Percentiles rank a stretch among this genome's conserved stretches.
These are phyloP conservation scores for Psephotus haematonotus DNA, from an alignment of 2,113 vertebrate species.

Conservation along the genomic window DNA sequence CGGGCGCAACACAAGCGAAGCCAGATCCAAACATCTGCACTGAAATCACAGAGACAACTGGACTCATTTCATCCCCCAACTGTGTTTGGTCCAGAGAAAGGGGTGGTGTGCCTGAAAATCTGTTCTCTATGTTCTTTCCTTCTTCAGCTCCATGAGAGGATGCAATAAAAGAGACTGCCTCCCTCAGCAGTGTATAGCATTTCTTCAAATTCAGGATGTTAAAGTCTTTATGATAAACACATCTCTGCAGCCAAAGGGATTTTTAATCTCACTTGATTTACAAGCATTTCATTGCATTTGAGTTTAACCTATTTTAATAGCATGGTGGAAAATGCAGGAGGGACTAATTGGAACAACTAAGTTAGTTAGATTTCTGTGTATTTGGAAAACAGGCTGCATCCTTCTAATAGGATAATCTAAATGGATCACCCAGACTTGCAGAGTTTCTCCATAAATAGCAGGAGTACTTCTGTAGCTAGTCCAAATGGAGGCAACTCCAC, in stretches of 20 bases:
- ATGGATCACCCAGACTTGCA: neutral
- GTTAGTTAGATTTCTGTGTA: slow-evolving; percentile 24
- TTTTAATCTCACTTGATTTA: slow-evolving; percentile 67
- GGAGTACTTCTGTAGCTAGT: neutral
- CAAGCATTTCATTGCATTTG: slow-evolving; percentile 58
- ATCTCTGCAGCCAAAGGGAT: slow-evolving; percentile 37
- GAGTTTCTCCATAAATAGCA: neutral
- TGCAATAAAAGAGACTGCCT: neutral
- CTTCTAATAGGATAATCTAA: slow-evolving; percentile 31
- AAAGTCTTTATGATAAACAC: slow-evolving; percentile 34
- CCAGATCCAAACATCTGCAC: neutral
- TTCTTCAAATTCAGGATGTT: neutral
- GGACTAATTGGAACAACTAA: slow-evolving; percentile 39
- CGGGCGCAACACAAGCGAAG: neutral
- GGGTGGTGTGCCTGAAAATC: neutral
- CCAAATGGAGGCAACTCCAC: rapidly evolving
- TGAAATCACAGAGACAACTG: neutral
- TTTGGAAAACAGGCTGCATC: slow-evolving; percentile 32
- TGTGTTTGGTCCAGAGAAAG: neutral
- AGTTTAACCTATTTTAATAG: slow-evolving; percentile 35
- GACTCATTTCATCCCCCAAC: neutral
- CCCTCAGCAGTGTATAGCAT: neutral
- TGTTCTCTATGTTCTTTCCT: neutral
- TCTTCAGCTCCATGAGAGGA: neutral
- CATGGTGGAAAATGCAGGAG: slow-evolving; percentile 39